Evolutionary conservation across 1,140 invertebrate genomes (phyloP).

Genomic region (Drosophila dunni): DNA sequence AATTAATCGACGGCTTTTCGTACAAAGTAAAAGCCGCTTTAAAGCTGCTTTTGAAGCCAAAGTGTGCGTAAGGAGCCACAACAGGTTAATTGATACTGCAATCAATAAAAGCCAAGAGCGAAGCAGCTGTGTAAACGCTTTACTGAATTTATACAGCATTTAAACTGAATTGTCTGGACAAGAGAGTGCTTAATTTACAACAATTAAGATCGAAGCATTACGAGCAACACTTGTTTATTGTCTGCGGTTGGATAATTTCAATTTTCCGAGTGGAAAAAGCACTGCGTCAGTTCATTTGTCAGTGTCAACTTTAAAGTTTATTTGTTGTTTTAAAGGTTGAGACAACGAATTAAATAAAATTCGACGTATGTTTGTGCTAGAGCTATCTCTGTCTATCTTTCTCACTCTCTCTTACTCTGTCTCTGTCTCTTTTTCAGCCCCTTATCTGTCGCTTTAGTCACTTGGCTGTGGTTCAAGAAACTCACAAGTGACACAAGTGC

Average conservation of each 20-base stretch:
- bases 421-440: not conserved
- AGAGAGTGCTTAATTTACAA: constrained; percentile 38
- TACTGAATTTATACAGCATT: constrained; percentile 29
- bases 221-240: constrained; percentile 47
- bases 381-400: not conserved
- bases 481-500: constrained; percentile 77
- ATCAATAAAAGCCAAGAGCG: constrained; percentile 20
- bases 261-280: constrained; percentile 8
- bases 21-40: not conserved
- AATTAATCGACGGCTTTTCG: not conserved
- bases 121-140: not conserved
- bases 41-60: not conserved
- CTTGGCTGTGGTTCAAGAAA: constrained; percentile 81
- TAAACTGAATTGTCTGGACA: constrained; percentile 24
- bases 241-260: constrained; percentile 19
- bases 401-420: not conserved
- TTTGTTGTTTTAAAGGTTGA: constrained; percentile 52
- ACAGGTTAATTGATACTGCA: constrained; percentile 23
- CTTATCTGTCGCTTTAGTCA: constrained; percentile 38
- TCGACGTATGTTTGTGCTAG: constrained; percentile 34
- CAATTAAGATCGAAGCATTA: constrained; percentile 43
- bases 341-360: constrained; percentile 45
- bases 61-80: not conserved
- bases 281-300: constrained; percentile 48
- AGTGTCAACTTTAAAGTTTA: constrained; percentile 34